phyloP scores from a whole-genome alignment of 23 tunicate species.

The Clavelina lepadiformis region DNA sequence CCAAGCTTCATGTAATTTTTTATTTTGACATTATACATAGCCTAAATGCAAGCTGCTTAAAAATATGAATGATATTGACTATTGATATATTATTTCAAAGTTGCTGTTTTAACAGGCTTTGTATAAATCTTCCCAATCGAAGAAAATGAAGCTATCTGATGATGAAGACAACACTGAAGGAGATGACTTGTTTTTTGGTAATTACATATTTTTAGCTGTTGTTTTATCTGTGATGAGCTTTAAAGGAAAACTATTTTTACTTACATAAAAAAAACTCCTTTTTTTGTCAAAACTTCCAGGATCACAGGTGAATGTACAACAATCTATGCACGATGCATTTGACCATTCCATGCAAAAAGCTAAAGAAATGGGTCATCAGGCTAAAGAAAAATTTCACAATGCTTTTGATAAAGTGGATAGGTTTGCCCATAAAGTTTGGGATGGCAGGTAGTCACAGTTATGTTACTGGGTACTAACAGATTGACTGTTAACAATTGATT shows the following conservation, averaged over 20 bases:
- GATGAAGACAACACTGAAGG: not conserved
- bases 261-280: too few relatives aligned
- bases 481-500: too few relatives aligned
- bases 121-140: not conserved
- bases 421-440: conserved; percentile 96
- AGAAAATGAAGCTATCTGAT: conserved; percentile 20
- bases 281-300: conserved; percentile 16
- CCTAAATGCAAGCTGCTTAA: too few relatives aligned
- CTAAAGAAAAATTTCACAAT: conserved; percentile 64
- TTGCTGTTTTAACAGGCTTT: not conserved
- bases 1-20: too few relatives aligned
- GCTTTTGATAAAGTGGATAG: conserved; percentile 81
- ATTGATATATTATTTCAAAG: too few relatives aligned
- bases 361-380: conserved; percentile 49
- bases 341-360: conserved; percentile 52
- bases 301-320: conserved; percentile 1
- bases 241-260: too few relatives aligned
- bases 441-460: conserved; percentile 61
- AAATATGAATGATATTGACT: too few relatives aligned
- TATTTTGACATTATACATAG: too few relatives aligned
- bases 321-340: conserved; percentile 35
- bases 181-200: too few relatives aligned
- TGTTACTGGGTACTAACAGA: not conserved
- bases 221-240: too few relatives aligned
- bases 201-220: too few relatives aligned